Percentiles rank a stretch among this genome's conserved stretches.
These are phyloP conservation scores for Riparia riparia DNA, from an alignment of 2,113 vertebrate genomes.

Conservation along the genomic window DNA sequence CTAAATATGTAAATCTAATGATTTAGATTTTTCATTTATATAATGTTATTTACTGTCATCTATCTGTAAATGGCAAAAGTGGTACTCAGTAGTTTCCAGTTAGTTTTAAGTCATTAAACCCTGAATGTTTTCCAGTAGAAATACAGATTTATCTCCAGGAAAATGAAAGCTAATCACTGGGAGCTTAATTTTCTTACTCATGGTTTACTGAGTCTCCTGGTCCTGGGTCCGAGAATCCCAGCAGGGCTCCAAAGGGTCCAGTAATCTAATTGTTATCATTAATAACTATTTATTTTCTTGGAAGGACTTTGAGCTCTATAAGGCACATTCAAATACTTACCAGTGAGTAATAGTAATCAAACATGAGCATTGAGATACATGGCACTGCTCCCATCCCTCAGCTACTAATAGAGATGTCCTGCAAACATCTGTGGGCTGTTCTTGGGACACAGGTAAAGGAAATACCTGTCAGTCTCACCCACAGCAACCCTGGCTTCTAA, in stretches of 20 bases:
- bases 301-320: neutral
- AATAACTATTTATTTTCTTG: constrained; percentile 11
- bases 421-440: constrained; percentile 13
- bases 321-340: neutral
- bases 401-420: neutral
- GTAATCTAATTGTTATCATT: neutral
- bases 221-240: neutral
- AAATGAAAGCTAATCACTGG: neutral
- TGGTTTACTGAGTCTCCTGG: neutral
- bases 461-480: neutral
- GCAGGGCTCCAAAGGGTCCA: neutral
- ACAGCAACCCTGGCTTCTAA: neutral
- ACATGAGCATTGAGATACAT: neutral
- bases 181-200: neutral
- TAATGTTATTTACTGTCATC: neutral
- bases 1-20: neutral
- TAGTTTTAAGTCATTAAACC: neutral
- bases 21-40: neutral
- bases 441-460: neutral
- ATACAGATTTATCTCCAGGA: neutral
- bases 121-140: neutral
- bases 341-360: neutral
- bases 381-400: neutral
- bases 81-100: neutral
- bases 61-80: neutral